phyloP scores from a whole-genome alignment of 2,888 invertebrate species.

The Scaptomyza reducta region DNA sequence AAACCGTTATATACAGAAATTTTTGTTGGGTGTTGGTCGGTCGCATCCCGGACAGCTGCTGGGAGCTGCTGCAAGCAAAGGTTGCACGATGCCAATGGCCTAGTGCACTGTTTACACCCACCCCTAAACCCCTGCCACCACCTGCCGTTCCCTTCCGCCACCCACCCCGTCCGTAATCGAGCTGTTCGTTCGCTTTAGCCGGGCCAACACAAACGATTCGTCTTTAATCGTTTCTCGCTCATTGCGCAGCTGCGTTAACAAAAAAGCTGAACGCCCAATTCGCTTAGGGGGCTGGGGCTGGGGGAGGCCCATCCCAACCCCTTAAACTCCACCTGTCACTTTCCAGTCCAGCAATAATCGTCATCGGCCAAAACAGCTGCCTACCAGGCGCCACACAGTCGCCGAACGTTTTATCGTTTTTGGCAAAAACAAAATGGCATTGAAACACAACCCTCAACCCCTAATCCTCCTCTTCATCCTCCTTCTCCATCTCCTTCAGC shows the following conservation, averaged over 20 bases:
- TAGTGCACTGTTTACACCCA: conserved; percentile 67
- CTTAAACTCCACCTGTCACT: conserved; percentile 38
- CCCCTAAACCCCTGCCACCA: not conserved
- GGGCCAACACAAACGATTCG: conserved; percentile 39
- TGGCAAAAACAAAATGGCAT: conserved; percentile 66
- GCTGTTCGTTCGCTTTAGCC: conserved; percentile 42
- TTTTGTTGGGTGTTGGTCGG: conserved; percentile 33
- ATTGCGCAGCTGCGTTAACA: conserved; percentile 63
- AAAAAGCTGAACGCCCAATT: conserved; percentile 75
- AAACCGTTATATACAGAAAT: not conserved
- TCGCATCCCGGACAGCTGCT: conserved; percentile 58
- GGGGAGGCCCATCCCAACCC: not conserved
- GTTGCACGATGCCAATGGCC: conserved; percentile 75
- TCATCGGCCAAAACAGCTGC: conserved; percentile 72
- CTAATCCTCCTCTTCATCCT: not conserved
- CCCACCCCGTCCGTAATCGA: conserved; percentile 38
- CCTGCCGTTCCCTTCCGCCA: conserved; percentile 17
- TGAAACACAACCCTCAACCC: conserved; percentile 53
- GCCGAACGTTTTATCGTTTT: conserved; percentile 36
- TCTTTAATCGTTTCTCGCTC: not conserved
- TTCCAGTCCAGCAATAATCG: conserved; percentile 60
- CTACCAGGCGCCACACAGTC: conserved; percentile 74
- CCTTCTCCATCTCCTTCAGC: too few species aligned
- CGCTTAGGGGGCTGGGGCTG: not conserved
- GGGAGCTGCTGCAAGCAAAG: conserved; percentile 62